A percentile compares a stretch with the other conserved stretches of the same genome.
Evolutionary conservation across 2,113 vertebrate species (phyloP).

Genomic region (Calidris pygmaea): DNA sequence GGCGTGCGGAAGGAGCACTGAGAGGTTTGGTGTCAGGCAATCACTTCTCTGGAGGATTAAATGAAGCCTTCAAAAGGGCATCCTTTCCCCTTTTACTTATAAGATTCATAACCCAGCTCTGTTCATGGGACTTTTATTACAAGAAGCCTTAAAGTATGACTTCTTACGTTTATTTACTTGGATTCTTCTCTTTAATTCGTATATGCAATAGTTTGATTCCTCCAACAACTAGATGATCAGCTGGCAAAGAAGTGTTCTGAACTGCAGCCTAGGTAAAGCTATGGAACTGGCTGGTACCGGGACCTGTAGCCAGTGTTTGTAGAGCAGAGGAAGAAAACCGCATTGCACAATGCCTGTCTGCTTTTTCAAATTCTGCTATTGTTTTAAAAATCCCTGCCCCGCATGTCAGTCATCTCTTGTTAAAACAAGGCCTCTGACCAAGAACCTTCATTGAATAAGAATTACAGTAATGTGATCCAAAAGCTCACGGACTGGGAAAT

Average conservation of each 20-base stretch:
- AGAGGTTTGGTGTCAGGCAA: background rate
- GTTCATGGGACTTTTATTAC: background rate
- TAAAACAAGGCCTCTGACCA: slow-evolving; percentile 12
- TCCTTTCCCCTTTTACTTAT: background rate
- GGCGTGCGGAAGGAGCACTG: background rate
- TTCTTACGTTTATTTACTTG: background rate
- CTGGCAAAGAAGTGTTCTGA: background rate
- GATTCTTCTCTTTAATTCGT: background rate
- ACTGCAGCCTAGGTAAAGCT: background rate
- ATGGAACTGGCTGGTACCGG: background rate
- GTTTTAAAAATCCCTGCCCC: background rate
- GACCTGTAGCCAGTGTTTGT: background rate
- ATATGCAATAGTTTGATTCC: background rate
- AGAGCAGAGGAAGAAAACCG: background rate
- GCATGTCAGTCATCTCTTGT: slow-evolving; percentile 4
- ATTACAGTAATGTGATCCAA: slow-evolving; percentile 44
- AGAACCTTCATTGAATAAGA: slow-evolving; percentile 7
- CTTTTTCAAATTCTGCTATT: background rate
- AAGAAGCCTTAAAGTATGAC: background rate
- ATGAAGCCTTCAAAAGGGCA: background rate
- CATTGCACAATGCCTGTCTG: background rate
- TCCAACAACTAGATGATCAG: accelerated
- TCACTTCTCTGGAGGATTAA: background rate
- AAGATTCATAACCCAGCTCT: background rate
- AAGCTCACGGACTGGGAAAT: slow-evolving; percentile 55